Evolutionary conservation across 53 echinoderm and acorn worm genomes (phyloP).

Genomic region (Luidia sarsii): DNA sequence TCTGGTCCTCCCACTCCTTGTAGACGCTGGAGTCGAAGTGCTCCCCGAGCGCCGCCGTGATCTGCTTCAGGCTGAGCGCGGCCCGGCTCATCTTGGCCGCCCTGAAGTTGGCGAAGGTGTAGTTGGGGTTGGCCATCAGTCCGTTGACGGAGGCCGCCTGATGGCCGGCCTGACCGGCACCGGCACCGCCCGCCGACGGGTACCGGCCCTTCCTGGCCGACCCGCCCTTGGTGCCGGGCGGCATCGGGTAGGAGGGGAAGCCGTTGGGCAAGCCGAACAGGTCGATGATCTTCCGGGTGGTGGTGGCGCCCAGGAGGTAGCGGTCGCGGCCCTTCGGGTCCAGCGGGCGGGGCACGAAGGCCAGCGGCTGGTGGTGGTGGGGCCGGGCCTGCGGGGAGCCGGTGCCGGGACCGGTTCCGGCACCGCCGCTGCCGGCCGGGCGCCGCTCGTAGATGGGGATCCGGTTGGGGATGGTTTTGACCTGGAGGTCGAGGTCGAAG

Average conservation of each 20-base stretch:
- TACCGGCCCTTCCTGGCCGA: constrained; percentile 6
- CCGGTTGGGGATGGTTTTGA: constrained; percentile 85
- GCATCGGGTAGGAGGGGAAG: constrained; percentile 48
- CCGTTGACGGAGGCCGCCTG: too few relatives aligned
- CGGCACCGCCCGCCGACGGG: constrained; percentile 26
- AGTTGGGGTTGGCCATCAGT: constrained; percentile 20
- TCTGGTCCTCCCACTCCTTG: constrained; percentile 57
- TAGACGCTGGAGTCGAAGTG: constrained; percentile 58
- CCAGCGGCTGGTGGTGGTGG: constrained; percentile 25
- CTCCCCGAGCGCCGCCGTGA: constrained; percentile 80
- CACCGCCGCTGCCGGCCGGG: constrained; percentile 69
- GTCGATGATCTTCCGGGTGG: constrained; percentile 81
- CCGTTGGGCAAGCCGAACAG: constrained; percentile 67
- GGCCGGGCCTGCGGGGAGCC: too few relatives aligned
- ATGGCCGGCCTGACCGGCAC: too few relatives aligned
- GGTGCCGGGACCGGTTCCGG: too few relatives aligned
- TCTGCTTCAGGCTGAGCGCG: constrained; percentile 82
- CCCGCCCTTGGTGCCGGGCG: constrained; percentile 35
- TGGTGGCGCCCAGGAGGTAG: constrained; percentile 74
- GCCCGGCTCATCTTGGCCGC: constrained; percentile 73
- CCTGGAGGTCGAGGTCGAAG: constrained; percentile 83
- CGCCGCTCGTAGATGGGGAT: constrained; percentile 84
- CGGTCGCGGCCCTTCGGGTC: constrained; percentile 62
- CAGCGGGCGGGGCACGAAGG: constrained; percentile 74
- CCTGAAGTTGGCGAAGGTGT: constrained; percentile 42